Evolutionary conservation across 2,113 vertebrate genomes (phyloP).

Genomic region (Orientallactaga bullata): DNA sequence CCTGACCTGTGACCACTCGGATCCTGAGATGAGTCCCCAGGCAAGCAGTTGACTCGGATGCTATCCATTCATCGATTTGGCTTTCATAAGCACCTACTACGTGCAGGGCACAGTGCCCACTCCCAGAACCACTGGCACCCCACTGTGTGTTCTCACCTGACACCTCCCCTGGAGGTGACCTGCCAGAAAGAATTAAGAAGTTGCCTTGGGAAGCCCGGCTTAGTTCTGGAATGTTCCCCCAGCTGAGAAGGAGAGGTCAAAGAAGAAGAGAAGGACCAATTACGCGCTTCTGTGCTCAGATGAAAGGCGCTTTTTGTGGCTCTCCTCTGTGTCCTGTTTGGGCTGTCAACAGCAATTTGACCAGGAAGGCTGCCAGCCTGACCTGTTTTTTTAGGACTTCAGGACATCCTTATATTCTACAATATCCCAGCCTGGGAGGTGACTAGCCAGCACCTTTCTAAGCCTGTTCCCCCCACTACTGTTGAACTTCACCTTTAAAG

Average conservation of each 20-base stretch:
- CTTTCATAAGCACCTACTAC: not conserved
- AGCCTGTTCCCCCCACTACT: constrained; percentile 74
- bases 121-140: not conserved
- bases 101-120: not conserved
- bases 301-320: constrained; percentile 90
- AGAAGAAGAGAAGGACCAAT: constrained; percentile 88
- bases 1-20: not conserved
- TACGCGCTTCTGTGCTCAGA: constrained; percentile 87
- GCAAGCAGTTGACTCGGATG: not conserved
- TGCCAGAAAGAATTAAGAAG: constrained; percentile 84
- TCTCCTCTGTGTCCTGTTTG: constrained; percentile 87
- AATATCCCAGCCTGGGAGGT: constrained; percentile 79
- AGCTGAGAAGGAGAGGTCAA: constrained; percentile 85
- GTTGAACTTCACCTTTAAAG: constrained; percentile 82
- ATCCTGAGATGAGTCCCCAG: not conserved
- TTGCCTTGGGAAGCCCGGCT: constrained; percentile 79
- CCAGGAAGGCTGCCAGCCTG: constrained; percentile 86
- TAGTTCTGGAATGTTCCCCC: constrained; percentile 81
- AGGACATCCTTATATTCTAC: constrained; percentile 81
- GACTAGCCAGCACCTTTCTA: constrained; percentile 28
- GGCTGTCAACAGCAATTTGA: constrained; percentile 92
- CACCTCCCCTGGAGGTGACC: constrained; percentile 64
- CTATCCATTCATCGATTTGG: rapidly evolving
- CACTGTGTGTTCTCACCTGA: constrained; percentile 12
- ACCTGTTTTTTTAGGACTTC: constrained; percentile 89